Percentiles rank a stretch among this genome's conserved stretches.
Evolutionary conservation across 2,797 vertebrate genomes (phyloP).

Genomic region (Rachycentron canadum): DNA sequence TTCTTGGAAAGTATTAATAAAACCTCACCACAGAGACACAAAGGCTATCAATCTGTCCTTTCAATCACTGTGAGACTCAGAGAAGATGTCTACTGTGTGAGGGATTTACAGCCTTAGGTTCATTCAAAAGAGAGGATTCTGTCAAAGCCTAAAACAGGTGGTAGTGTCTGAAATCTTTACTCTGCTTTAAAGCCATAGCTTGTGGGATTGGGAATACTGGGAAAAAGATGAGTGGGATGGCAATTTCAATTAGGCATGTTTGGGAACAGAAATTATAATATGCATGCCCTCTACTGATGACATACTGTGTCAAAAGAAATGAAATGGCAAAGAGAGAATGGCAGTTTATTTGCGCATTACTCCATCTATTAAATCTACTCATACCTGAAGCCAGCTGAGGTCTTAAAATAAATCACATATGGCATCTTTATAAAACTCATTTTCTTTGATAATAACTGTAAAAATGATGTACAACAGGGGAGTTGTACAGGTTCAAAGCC

Average conservation of each 20-base stretch:
- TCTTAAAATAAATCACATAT: slow-evolving; percentile 5
- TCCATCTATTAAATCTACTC: slow-evolving; percentile 16
- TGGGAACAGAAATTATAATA: slow-evolving; percentile 21
- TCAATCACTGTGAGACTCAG: slow-evolving; percentile 27
- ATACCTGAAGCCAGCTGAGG: slow-evolving; percentile 6
- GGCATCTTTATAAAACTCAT: not conserved
- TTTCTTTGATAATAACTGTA: not conserved
- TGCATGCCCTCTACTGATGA: not conserved
- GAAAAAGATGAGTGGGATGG: not conserved
- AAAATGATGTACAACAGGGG: not conserved
- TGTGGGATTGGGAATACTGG: slow-evolving; percentile 11
- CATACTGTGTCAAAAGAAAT: not conserved
- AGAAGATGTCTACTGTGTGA: slow-evolving; percentile 9
- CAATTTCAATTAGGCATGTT: slow-evolving; percentile 1
- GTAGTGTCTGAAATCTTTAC: slow-evolving; percentile 37
- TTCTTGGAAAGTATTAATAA: slow-evolving; percentile 39
- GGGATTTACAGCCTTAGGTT: slow-evolving; percentile 61
- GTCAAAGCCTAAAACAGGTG: slow-evolving; percentile 41
- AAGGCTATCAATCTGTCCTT: slow-evolving; percentile 47
- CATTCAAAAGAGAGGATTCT: slow-evolving; percentile 35
- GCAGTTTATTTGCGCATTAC: slow-evolving; percentile 17
- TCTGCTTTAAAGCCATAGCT: slow-evolving; percentile 44
- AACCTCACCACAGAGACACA: slow-evolving; percentile 35
- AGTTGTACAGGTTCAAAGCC: not conserved
- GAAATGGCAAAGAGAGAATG: not conserved